Conservation (phyloP, 2,113 vertebrate genomes). For the Brienomyrus brachyistius region DNA sequence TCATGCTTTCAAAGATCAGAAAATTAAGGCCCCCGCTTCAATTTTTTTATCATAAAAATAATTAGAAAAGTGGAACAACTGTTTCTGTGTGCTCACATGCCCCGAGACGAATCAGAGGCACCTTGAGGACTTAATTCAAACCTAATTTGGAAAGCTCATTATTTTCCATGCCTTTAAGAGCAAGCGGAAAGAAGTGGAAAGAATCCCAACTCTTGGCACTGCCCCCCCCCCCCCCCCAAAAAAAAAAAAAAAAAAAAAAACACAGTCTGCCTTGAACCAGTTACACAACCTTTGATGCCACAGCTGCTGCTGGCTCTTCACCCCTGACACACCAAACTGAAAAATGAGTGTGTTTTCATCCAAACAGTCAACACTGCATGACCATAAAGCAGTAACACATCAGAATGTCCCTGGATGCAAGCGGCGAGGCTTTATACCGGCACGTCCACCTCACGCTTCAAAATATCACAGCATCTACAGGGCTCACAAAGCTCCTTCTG, state of each 20-base stretch:
- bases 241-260: not conserved
- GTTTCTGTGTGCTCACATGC: conserved; percentile 21
- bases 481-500: not conserved
- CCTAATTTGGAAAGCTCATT: conserved; percentile 30
- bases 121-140: conserved; percentile 27
- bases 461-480: not conserved
- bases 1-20: conserved; percentile 1
- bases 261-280: conserved; percentile 11
- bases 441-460: not conserved
- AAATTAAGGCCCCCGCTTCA: conserved; percentile 14
- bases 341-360: not conserved
- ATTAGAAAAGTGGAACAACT: conserved; percentile 27
- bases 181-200: not conserved
- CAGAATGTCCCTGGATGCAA: not conserved
- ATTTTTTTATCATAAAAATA: conserved; percentile 23
- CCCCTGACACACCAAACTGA: not conserved
- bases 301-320: conserved; percentile 1
- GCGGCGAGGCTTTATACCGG: no score
- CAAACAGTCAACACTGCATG: not conserved
- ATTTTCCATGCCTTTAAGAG: conserved; percentile 28
- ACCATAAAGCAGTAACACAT: not conserved
- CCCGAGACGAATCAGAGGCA: conserved; percentile 14
- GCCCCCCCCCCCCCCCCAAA: not conserved
- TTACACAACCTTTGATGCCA: conserved; percentile 22
- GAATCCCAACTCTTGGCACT: not conserved